Evolutionary conservation across 2,113 vertebrate species (phyloP).

Genomic region (Rhinogobius similis): DNA sequence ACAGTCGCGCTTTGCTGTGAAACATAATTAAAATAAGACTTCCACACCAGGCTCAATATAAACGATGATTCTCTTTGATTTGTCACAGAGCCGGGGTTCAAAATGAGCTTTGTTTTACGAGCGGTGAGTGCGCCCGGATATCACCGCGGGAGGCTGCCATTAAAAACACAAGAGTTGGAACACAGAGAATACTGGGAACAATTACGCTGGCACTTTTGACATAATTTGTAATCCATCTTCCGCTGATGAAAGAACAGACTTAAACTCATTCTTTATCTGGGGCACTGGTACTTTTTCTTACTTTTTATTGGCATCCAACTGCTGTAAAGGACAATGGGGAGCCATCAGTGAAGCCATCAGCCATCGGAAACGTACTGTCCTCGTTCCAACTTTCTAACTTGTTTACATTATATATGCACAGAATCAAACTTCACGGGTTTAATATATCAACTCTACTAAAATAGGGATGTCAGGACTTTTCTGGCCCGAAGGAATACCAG

Average conservation of each 20-base stretch:
- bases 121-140: constrained; percentile 1
- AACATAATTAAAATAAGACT: constrained; percentile 11
- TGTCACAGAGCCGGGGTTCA: constrained; percentile 3
- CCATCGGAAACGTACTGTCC: not conserved
- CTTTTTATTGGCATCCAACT: not conserved
- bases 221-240: constrained; percentile 11
- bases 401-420: not conserved
- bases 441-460: not conserved
- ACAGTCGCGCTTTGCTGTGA: not conserved
- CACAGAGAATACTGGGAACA: constrained; percentile 6
- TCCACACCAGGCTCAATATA: not conserved
- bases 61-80: constrained; percentile 11
- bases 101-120: constrained; percentile 15
- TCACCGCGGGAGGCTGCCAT: not conserved
- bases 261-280: not conserved
- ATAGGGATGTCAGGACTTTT: too few relatives aligned
- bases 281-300: not conserved
- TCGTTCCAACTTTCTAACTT: not conserved
- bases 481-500: too few relatives aligned
- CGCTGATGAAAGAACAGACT: not conserved
- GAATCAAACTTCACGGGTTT: not conserved
- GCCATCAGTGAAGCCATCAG: not conserved
- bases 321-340: constrained; percentile 1
- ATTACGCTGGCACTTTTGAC: constrained; percentile 8
- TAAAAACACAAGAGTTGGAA: constrained; percentile 1